Conservation (phyloP, 2,888 invertebrate species). For the Mythimna impura region DNA sequence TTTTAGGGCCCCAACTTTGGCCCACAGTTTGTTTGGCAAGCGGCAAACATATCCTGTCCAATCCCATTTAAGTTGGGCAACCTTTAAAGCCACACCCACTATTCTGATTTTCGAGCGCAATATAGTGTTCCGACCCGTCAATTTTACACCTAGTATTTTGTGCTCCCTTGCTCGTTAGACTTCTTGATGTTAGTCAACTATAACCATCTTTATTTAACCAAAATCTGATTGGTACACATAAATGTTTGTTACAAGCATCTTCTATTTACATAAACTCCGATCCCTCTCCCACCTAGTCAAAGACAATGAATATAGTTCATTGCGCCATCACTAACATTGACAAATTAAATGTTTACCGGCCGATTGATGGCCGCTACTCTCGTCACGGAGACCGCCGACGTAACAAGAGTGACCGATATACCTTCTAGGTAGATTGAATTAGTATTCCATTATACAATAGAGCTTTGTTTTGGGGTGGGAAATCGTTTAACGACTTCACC, state of each 20-base stretch:
- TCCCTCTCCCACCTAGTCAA: conserved; percentile 15
- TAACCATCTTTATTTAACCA: neutral
- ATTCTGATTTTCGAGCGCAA: too few relatives aligned
- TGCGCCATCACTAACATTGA: conserved; percentile 31
- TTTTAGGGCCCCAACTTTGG: too few relatives aligned
- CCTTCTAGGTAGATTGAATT: neutral
- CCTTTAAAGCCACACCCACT: too few relatives aligned
- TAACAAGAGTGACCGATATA: neutral
- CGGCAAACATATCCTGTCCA: too few relatives aligned
- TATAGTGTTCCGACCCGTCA: too few relatives aligned
- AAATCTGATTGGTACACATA: neutral
- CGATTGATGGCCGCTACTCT: conserved; percentile 15
- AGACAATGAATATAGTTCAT: conserved; percentile 30
- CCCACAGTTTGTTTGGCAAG: too few relatives aligned
- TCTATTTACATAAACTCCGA: neutral
- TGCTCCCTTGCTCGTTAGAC: too few relatives aligned
- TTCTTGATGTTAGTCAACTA: too few relatives aligned
- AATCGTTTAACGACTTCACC: too few relatives aligned
- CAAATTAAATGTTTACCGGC: conserved; percentile 20
- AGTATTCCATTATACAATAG: neutral
- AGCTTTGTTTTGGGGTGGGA: too few relatives aligned
- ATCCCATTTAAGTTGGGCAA: too few relatives aligned
- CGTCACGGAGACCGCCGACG: neutral
- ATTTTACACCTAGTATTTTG: too few relatives aligned
- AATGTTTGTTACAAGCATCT: neutral